phyloP scores from a whole-genome alignment of 2,797 vertebrate species.

The Halcyon smyrnensis region DNA sequence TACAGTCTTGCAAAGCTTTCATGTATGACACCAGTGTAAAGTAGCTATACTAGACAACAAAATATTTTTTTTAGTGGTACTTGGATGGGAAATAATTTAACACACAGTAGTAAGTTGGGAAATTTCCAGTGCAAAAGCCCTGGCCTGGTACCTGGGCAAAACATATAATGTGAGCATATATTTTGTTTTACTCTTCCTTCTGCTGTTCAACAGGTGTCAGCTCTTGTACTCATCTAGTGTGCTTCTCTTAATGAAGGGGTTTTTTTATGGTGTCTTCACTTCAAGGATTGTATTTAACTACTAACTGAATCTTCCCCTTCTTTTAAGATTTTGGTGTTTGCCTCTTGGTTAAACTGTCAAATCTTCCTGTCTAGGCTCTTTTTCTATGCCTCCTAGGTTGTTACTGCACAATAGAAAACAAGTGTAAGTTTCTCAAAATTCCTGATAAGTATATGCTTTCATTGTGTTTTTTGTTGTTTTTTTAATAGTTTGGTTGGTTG shows the following conservation, averaged over 20 bases:
- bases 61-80: background rate
- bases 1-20: background rate
- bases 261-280: background rate
- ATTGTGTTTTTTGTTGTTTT: background rate
- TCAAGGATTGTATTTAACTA: background rate
- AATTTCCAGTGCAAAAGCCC: background rate
- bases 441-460: background rate
- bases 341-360: background rate
- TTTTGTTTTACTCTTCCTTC: background rate
- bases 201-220: background rate
- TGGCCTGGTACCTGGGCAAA: background rate
- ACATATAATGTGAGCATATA: rapidly evolving
- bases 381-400: background rate
- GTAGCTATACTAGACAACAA: background rate
- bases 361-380: background rate
- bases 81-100: background rate
- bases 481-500: no score
- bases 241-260: background rate
- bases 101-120: background rate
- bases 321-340: background rate
- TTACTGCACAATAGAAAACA: background rate
- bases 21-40: background rate
- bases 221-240: background rate
- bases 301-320: background rate
- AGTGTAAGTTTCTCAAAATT: background rate